Conservation (phyloP, 64 coral and sea anemone genomes). For the Cladopsammia gracilis region DNA sequence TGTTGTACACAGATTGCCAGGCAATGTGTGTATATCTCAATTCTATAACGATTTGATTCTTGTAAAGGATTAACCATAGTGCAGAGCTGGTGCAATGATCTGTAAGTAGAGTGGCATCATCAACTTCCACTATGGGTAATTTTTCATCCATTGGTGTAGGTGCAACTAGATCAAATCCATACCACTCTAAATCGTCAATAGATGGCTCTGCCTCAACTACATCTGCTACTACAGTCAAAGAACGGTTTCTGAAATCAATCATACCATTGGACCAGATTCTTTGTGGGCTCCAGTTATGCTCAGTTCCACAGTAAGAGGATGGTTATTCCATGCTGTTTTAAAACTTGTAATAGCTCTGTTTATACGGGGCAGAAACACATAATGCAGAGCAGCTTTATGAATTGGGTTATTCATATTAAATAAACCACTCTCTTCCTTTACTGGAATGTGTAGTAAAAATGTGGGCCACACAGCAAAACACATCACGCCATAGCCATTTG, state of each 20-base stretch:
- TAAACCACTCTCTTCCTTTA: slow-evolving; percentile 39
- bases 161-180: slow-evolving; percentile 39
- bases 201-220: slow-evolving; percentile 5
- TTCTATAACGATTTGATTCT: slow-evolving; percentile 34
- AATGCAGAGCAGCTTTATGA: slow-evolving; percentile 24
- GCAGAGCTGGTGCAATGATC: slow-evolving; percentile 22
- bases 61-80: slow-evolving; percentile 6
- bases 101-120: slow-evolving; percentile 9
- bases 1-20: too few species aligned
- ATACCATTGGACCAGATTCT: slow-evolving; percentile 40
- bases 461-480: background rate
- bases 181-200: slow-evolving; percentile 45
- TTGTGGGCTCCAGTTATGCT: slow-evolving; percentile 19
- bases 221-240: slow-evolving; percentile 43
- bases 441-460: too few species aligned
- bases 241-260: slow-evolving; percentile 36
- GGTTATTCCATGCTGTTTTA: too few species aligned
- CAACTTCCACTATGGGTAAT: slow-evolving; percentile 41
- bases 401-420: slow-evolving; percentile 18
- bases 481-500: slow-evolving; percentile 22
- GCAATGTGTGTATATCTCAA: background rate
- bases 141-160: slow-evolving; percentile 38
- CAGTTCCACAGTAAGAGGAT: slow-evolving; percentile 48
- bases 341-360: too few species aligned
- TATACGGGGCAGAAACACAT: slow-evolving; percentile 33